Conservation (phyloP, 2,797 vertebrate genomes). For the Argentina silus region DNA sequence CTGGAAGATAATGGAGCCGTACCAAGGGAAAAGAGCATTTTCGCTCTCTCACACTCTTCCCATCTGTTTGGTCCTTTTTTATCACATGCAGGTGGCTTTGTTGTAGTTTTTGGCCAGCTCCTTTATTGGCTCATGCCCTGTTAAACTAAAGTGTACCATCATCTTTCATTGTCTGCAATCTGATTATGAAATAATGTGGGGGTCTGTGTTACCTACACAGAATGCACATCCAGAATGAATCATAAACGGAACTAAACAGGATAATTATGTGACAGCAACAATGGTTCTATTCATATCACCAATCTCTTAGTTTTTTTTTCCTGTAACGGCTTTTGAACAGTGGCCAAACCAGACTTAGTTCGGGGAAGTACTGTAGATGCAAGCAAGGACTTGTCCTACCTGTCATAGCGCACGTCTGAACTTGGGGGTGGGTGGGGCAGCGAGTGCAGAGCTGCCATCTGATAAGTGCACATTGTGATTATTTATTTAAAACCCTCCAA, state of each 20-base stretch:
- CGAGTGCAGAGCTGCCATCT: slow-evolving; percentile 52
- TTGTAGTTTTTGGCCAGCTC: slow-evolving; percentile 32
- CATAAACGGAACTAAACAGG: slow-evolving; percentile 26
- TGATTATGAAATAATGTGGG: slow-evolving; percentile 42
- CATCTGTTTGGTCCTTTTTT: slow-evolving; percentile 36
- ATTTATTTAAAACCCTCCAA: slow-evolving; percentile 70
- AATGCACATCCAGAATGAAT: slow-evolving; percentile 50
- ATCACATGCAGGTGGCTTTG: slow-evolving; percentile 40
- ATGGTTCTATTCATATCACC: slow-evolving; percentile 61
- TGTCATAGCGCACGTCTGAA: slow-evolving; percentile 58
- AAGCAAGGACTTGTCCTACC: slow-evolving; percentile 70
- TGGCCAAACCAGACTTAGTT: slow-evolving; percentile 56
- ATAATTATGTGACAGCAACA: slow-evolving; percentile 64
- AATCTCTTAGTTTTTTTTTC: slow-evolving; percentile 54
- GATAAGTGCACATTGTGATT: slow-evolving; percentile 65
- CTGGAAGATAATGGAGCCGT: slow-evolving; percentile 28
- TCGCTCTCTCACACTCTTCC: slow-evolving; percentile 14
- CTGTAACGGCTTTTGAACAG: slow-evolving; percentile 40
- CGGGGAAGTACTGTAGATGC: slow-evolving; percentile 37
- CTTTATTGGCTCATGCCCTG: slow-evolving; percentile 23
- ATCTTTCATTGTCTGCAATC: slow-evolving; percentile 17
- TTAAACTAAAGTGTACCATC: slow-evolving; percentile 21
- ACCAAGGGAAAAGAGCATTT: slow-evolving; percentile 23
- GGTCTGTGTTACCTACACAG: slow-evolving; percentile 32
- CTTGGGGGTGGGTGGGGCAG: not conserved